These are phyloP conservation scores for Exaiptasia diaphana DNA, from an alignment of 64 coral and sea anemone species.

Conservation along the genomic window DNA sequence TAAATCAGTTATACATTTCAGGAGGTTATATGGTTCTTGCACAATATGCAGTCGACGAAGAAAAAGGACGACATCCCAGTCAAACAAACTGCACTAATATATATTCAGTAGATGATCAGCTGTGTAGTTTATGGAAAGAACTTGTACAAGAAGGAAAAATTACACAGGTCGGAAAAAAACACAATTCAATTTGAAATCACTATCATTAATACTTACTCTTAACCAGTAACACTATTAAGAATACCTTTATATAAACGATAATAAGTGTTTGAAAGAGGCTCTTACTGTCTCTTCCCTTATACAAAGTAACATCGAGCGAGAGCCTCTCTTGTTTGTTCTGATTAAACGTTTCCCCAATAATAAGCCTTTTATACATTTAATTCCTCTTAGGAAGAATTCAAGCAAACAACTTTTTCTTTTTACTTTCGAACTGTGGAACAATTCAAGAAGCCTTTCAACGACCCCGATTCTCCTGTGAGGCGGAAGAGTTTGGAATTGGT, in stretches of 20 bases:
- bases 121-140: slow-evolving; percentile 20
- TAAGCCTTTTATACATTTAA: neutral
- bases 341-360: too few species aligned
- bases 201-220: too few species aligned
- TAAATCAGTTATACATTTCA: too few species aligned
- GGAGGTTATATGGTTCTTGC: slow-evolving; percentile 17
- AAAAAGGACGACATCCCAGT: slow-evolving; percentile 21
- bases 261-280: neutral
- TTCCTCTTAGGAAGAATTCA: slow-evolving; percentile 54
- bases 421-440: slow-evolving; percentile 51
- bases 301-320: neutral
- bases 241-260: neutral
- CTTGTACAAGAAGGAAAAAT: slow-evolving; percentile 35
- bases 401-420: slow-evolving; percentile 29
- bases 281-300: neutral
- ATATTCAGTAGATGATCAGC: neutral
- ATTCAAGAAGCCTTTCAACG: slow-evolving; percentile 56
- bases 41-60: slow-evolving; percentile 5
- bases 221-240: too few species aligned
- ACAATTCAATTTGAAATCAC: too few species aligned
- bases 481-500: slow-evolving; percentile 57
- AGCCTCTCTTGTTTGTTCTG: neutral
- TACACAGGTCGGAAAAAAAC: slow-evolving; percentile 29
- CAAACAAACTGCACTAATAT: neutral
- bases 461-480: slow-evolving; percentile 19